Base-by-base conservation (phyloP, 2,113 vertebrate species). In the Azemiops feae region DNA sequence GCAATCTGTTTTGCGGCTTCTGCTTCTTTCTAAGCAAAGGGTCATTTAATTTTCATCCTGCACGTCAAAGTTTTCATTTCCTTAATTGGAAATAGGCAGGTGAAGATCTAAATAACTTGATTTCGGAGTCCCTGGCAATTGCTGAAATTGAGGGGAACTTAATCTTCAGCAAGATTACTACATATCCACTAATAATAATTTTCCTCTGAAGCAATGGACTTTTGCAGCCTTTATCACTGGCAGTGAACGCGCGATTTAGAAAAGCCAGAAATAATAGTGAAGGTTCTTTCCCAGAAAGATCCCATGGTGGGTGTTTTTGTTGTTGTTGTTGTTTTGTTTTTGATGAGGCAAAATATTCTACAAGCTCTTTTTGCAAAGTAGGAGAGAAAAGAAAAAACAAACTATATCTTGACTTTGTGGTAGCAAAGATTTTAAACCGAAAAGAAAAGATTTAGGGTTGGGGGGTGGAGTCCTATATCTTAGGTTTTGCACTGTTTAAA, bases 181-280 rank as follows among this genome's bases (percentile, higher is more conserved):
- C 94, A 95, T 95, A 93, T 96, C 96, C 93, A 94, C 92, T 89
- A 92, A 94, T 96, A 96, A 96, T 96, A 95, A 96, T 95, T 88
- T 85, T 93, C 55, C 94, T 94, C 92, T 92, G 95, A 94, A 94
- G 95, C 92, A 93, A 93, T 87, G 57, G 92, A n/a, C 91, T 90
- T 96, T 88, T 25, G 57, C 90, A 85, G 64, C 53, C 20, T 60
- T 89, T 85, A 52, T 43, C 14, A 5, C 11, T 81, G 45, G 64
- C 22, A 52, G 52, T 91, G 85, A 93, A 91, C 85, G 90, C 45
- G 18, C 30, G 27, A 91, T 89, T 64, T 89, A 85, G 64, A 81
- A 50, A 64, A 91, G 93, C 45, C n/a, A 91, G 90, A 85, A 91
- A 89, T 93, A 87, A 89, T 81, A 89, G 34, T 53, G 74, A 4